A percentile compares a stretch with the other conserved stretches of the same genome.
phyloP scores from a whole-genome alignment of 2,797 vertebrate genomes.

The Hypotaenidia philippensis region DNA sequence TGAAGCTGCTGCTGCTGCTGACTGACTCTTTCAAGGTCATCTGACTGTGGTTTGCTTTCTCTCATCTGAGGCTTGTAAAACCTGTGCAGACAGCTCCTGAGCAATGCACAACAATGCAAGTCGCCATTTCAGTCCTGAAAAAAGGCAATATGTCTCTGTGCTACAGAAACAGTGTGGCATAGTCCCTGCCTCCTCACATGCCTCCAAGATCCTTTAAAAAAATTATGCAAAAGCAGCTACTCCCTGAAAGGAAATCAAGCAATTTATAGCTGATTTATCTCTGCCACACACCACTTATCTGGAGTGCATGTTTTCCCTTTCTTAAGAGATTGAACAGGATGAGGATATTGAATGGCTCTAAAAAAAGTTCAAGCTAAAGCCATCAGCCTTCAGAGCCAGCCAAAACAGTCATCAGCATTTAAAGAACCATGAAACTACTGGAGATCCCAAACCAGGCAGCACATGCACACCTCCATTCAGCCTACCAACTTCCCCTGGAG shows the following conservation, averaged over 20 bases:
- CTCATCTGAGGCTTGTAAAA: neutral
- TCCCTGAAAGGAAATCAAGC: neutral
- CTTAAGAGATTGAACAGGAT: neutral
- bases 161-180: neutral
- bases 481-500: neutral
- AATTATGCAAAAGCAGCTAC: neutral
- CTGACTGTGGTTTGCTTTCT: neutral
- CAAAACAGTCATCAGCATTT: neutral
- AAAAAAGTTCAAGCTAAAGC: neutral
- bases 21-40: neutral
- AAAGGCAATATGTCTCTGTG: neutral
- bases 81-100: neutral
- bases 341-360: neutral
- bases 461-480: neutral
- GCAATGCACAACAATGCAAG: neutral
- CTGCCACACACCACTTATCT: neutral
- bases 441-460: neutral
- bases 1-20: neutral
- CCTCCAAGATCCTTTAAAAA: neutral
- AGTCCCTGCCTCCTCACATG: neutral
- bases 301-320: neutral
- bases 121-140: neutral
- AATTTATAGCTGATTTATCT: slow-evolving; percentile 7
- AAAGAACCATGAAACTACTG: neutral
- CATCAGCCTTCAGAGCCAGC: neutral